Percentiles rank a stretch among this genome's conserved stretches.
phyloP scores from a whole-genome alignment of 2,888 invertebrate genomes.

The Acleris literana region DNA sequence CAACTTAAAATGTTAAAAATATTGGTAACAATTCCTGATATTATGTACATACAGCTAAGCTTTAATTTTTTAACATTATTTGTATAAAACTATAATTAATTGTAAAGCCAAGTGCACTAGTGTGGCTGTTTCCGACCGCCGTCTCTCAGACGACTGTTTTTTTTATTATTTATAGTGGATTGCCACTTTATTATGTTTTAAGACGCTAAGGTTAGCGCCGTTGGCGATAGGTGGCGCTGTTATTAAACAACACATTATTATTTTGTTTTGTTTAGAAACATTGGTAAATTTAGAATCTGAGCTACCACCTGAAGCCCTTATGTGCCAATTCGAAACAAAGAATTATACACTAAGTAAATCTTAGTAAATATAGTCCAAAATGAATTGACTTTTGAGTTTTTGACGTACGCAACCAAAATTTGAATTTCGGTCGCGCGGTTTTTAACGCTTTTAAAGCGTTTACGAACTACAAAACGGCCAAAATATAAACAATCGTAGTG shows the following conservation, averaged over 20 bases:
- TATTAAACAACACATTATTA: neutral
- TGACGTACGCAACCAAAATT: slow-evolving; percentile 15
- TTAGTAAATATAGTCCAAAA: slow-evolving; percentile 25
- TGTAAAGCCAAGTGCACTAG: slow-evolving; percentile 32
- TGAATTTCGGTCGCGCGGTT: slow-evolving; percentile 21
- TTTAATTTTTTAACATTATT: slow-evolving; percentile 22
- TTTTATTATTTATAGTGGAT: slow-evolving; percentile 28
- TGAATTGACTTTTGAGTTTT: slow-evolving; percentile 29
- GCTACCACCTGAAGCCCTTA: neutral
- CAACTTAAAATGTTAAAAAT: slow-evolving; percentile 25
- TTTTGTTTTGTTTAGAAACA: neutral
- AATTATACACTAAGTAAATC: slow-evolving; percentile 5
- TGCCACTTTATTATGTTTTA: slow-evolving; percentile 25
- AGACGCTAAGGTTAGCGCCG: neutral
- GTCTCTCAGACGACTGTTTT: slow-evolving; percentile 36
- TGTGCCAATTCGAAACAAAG: neutral
- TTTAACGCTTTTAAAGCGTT: slow-evolving; percentile 26
- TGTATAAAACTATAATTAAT: slow-evolving; percentile 11
- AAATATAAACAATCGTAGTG: slow-evolving; percentile 5
- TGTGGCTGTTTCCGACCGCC: slow-evolving; percentile 40
- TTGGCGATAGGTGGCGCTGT: slow-evolving; percentile 11
- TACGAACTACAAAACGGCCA: slow-evolving; percentile 6
- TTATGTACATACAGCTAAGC: slow-evolving; percentile 27
- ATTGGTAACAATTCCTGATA: slow-evolving; percentile 26
- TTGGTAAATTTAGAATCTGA: too few species aligned